These are phyloP conservation scores for Torymus texanus DNA, from an alignment of 2,888 invertebrate species.

Conservation along the genomic window DNA sequence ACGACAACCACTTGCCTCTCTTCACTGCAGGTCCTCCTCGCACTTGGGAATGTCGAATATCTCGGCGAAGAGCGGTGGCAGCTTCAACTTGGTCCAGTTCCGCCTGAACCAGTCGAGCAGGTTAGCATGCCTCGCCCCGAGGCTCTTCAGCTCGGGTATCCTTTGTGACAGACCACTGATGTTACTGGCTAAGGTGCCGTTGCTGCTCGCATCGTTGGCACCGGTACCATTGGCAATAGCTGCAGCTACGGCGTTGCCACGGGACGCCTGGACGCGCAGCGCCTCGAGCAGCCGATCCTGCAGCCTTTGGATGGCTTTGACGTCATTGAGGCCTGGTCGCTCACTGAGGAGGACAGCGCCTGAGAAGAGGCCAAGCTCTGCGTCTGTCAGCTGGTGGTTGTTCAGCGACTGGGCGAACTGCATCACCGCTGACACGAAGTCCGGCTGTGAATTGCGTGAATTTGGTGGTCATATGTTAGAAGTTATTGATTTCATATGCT, in stretches of 20 bases:
- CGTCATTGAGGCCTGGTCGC: slow-evolving; percentile 87
- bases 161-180: slow-evolving; percentile 75
- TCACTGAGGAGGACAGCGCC: slow-evolving; percentile 90
- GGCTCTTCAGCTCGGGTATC: slow-evolving; percentile 86
- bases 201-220: slow-evolving; percentile 15
- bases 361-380: slow-evolving; percentile 92
- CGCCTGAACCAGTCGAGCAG: slow-evolving; percentile 93
- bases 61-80: slow-evolving; percentile 96
- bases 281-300: slow-evolving; percentile 91
- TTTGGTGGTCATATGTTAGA: too few species aligned
- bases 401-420: slow-evolving; percentile 87
- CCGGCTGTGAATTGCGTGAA: slow-evolving; percentile 78
- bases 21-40: slow-evolving; percentile 81
- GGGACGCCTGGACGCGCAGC: slow-evolving; percentile 83
- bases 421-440: slow-evolving; percentile 88
- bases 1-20: slow-evolving; percentile 48
- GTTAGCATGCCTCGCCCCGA: slow-evolving; percentile 89
- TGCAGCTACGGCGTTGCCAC: slow-evolving; percentile 64
- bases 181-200: slow-evolving; percentile 58
- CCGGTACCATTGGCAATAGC: slow-evolving; percentile 1
- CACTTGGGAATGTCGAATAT: slow-evolving; percentile 96
- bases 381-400: slow-evolving; percentile 87
- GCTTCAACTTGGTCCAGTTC: slow-evolving; percentile 88
- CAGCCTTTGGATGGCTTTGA: slow-evolving; percentile 85
- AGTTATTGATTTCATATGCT: too few species aligned